phyloP scores from a whole-genome alignment of 2,113 vertebrate species.

The Solea solea region DNA sequence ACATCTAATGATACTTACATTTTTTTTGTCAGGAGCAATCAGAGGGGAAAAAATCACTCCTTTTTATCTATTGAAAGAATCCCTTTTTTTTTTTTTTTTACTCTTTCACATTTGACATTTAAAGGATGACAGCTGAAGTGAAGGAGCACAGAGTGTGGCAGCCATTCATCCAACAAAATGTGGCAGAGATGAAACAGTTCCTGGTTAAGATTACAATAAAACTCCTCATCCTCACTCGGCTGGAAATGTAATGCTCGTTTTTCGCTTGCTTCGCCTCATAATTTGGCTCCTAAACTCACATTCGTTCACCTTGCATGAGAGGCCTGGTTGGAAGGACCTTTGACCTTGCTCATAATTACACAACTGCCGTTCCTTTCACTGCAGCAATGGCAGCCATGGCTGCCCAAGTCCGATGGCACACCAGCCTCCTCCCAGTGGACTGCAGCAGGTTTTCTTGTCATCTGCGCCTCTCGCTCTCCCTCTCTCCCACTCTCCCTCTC shows the following conservation, averaged over 20 bases:
- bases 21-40: constrained; percentile 43
- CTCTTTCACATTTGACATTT: constrained; percentile 65
- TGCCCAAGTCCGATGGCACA: constrained; percentile 74
- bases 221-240: constrained; percentile 36
- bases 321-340: constrained; percentile 60
- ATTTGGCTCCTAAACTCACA: constrained; percentile 56
- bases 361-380: constrained; percentile 66
- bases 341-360: constrained; percentile 77
- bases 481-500: constrained; percentile 63
- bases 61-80: constrained; percentile 40
- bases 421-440: constrained; percentile 79
- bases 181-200: constrained; percentile 42
- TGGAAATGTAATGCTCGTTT: constrained; percentile 48
- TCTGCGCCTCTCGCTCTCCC: constrained; percentile 69
- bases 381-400: constrained; percentile 73
- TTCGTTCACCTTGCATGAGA: constrained; percentile 54
- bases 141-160: constrained; percentile 57
- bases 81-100: constrained; percentile 13
- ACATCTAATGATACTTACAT: constrained; percentile 63
- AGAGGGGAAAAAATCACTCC: background rate
- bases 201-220: constrained; percentile 31
- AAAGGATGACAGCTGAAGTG: constrained; percentile 62
- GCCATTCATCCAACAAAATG: constrained; percentile 54
- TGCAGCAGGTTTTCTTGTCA: constrained; percentile 83
- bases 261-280: constrained; percentile 27